phyloP scores from a whole-genome alignment of 2,888 invertebrate species.

The Ectemnius continuus region DNA sequence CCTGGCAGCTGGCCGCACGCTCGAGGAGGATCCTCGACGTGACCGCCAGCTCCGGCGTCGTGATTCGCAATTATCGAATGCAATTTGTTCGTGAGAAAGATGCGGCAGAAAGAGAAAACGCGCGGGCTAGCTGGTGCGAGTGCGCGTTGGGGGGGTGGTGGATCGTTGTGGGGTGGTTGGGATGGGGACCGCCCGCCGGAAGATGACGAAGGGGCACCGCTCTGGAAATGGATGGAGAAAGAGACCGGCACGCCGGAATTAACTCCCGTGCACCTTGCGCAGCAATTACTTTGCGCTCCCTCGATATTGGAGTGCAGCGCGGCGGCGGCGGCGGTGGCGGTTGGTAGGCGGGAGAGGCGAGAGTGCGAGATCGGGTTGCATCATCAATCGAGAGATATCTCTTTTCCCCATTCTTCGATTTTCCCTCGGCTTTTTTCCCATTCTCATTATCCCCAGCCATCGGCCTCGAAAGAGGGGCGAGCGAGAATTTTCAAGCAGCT shows the following conservation, averaged over 20 bases:
- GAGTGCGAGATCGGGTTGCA: background rate
- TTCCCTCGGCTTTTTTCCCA: background rate
- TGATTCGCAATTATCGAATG: constrained; percentile 65
- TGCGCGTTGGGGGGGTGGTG: background rate
- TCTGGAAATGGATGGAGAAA: constrained; percentile 48
- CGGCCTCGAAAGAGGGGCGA: background rate
- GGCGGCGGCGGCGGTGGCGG: constrained; percentile 23
- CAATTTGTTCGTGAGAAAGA: constrained; percentile 60
- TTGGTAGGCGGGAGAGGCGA: background rate
- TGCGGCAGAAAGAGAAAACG: constrained; percentile 4
- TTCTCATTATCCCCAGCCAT: background rate
- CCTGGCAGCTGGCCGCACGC: constrained; percentile 40
- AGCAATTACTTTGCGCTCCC: constrained; percentile 51
- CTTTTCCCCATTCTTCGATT: background rate
- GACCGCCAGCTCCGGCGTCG: constrained; percentile 54
- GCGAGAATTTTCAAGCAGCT: constrained; percentile 49
- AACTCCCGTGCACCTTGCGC: constrained; percentile 49
- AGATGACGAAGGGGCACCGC: constrained; percentile 42
- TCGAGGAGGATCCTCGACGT: constrained; percentile 53
- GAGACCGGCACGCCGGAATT: constrained; percentile 42
- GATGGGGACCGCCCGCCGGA: constrained; percentile 33
- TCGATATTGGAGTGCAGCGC: constrained; percentile 40
- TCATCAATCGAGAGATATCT: background rate
- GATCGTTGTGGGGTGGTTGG: background rate
- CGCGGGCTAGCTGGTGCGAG: background rate